Evolutionary conservation across 1,140 invertebrate species (phyloP), one percentile per base, ranked within the genome.

Genomic region (Cherax destructor): DNA sequence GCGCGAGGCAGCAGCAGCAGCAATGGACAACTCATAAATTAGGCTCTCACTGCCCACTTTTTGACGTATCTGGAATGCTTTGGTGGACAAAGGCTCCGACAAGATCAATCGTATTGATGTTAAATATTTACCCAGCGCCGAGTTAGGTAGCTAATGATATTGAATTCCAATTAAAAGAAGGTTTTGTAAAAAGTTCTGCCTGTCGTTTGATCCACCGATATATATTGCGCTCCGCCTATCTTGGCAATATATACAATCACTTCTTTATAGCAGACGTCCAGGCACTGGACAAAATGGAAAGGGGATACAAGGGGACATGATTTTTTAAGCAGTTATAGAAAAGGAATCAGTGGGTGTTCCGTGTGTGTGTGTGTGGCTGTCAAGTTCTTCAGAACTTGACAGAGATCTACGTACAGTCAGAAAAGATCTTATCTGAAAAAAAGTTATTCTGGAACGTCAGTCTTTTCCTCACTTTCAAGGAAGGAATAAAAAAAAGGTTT

Each of bases 151-250:
- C 72, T 77, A 87, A 87, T 86, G 83, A 86, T 86, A 86, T 86
- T 86, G 83, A 86, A 76, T 86, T 86, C 83, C 83, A 86, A 86
- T 86, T 86, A 86, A 86, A 86, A 86, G 72, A 21, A 86, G 72
- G 50, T 77, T 52, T 65, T 13, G 50, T 30, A 86, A 86, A 86
- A 74, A 59, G 77, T 61, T n/a, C 78, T 52, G 50, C 69, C 16
- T 59, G 13, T 24, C 49, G 85, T 77, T 87, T 79, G 85, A 87
- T 86, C 83, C 74, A 6, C 21, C 72, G 83, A 86, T 86, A 86
- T 86, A 76, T 86, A 86, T 86, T 86, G 83, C 83, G n/a, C 47
- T 50, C 21, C 59, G 47, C 13, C 47, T 72, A 49, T 74, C 30
- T 77, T 76, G 72, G 69, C 83, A n/a, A 21, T 49, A 52, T 85